Conservation (phyloP, 2,797 vertebrate species). For the Notolabrus celidotus region DNA sequence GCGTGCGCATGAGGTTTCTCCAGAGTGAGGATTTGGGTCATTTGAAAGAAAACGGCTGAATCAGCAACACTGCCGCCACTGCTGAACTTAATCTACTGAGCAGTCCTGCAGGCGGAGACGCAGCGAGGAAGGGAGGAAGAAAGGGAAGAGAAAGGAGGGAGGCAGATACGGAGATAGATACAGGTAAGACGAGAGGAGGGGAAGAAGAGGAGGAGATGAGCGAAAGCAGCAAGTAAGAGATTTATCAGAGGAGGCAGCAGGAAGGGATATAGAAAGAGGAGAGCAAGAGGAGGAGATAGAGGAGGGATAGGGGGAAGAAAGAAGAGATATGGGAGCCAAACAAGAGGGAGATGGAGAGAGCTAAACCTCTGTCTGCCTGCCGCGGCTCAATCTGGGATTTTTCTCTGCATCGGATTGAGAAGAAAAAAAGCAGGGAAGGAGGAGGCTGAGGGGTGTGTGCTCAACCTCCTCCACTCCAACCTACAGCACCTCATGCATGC, state of each 20-base stretch:
- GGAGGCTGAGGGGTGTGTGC: slow-evolving; percentile 43
- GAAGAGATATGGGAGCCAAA: slow-evolving; percentile 46
- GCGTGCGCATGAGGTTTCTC: slow-evolving; percentile 89
- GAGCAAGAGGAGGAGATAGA: slow-evolving; percentile 30
- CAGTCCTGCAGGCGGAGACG: slow-evolving; percentile 78
- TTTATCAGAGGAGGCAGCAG: slow-evolving; percentile 70
- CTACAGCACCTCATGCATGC: too few species aligned
- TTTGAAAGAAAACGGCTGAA: slow-evolving; percentile 93
- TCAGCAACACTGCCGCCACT: slow-evolving; percentile 85
- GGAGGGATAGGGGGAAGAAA: slow-evolving; percentile 13
- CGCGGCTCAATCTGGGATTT: slow-evolving; percentile 53
- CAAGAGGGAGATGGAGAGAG: slow-evolving; percentile 60
- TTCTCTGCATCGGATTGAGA: slow-evolving; percentile 55
- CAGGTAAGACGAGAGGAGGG: slow-evolving; percentile 1
- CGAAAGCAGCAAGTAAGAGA: slow-evolving; percentile 64
- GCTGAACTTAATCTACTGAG: slow-evolving; percentile 88
- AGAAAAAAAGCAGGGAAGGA: too few species aligned
- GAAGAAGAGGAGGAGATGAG: slow-evolving; percentile 6
- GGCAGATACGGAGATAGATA: slow-evolving; percentile 24
- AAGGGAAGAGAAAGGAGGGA: slow-evolving; percentile 45
- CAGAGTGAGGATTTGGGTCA: slow-evolving; percentile 94
- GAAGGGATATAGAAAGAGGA: slow-evolving; percentile 48
- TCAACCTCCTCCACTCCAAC: not conserved
- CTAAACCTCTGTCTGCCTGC: slow-evolving; percentile 53
- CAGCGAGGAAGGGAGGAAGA: slow-evolving; percentile 52